Percentiles rank a stretch among this genome's conserved stretches.
phyloP scores from a whole-genome alignment of 2,888 invertebrate genomes.

The Cenopis cana region DNA sequence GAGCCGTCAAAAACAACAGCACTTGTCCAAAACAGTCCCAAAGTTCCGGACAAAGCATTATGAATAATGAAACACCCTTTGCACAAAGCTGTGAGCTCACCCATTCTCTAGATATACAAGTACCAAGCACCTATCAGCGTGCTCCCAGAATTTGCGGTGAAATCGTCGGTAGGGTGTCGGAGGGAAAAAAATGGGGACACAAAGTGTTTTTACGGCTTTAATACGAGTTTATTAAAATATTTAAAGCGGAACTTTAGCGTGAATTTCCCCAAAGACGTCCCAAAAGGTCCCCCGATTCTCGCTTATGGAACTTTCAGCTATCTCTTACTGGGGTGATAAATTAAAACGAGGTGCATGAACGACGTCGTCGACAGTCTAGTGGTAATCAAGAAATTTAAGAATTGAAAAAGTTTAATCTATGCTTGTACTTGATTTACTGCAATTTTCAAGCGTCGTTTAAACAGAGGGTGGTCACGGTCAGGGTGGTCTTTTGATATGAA shows the following conservation, averaged over 20 bases:
- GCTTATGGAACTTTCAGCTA: conserved; percentile 69
- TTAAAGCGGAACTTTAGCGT: conserved; percentile 80
- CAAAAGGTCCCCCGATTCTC: conserved; percentile 68
- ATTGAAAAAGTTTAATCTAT: conserved; percentile 41
- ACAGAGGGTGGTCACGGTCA: conserved; percentile 18
- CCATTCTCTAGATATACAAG: conserved; percentile 44
- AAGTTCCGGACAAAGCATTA: conserved; percentile 78
- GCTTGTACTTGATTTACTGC: conserved; percentile 18
- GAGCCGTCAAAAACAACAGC: conserved; percentile 72
- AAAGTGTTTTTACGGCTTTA: conserved; percentile 84
- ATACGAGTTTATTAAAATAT: conserved; percentile 85
- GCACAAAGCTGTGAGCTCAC: conserved; percentile 57
- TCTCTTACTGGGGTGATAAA: conserved; percentile 75
- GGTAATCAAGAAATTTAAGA: conserved; percentile 33
- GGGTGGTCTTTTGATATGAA: conserved; percentile 53
- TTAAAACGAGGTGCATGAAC: conserved; percentile 68
- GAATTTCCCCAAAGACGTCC: conserved; percentile 82
- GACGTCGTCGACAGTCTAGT: conserved; percentile 56
- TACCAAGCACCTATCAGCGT: conserved; percentile 41
- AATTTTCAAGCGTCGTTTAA: neutral
- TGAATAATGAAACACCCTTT: conserved; percentile 82
- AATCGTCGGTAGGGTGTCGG: conserved; percentile 64
- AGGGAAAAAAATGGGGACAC: conserved; percentile 72
- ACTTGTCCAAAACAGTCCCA: conserved; percentile 66
- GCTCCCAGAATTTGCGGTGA: conserved; percentile 59